A percentile compares a stretch with the other conserved stretches of the same genome.
Evolutionary conservation across 2,888 invertebrate genomes (phyloP).

Genomic region (Tanytarsus gracilentus): DNA sequence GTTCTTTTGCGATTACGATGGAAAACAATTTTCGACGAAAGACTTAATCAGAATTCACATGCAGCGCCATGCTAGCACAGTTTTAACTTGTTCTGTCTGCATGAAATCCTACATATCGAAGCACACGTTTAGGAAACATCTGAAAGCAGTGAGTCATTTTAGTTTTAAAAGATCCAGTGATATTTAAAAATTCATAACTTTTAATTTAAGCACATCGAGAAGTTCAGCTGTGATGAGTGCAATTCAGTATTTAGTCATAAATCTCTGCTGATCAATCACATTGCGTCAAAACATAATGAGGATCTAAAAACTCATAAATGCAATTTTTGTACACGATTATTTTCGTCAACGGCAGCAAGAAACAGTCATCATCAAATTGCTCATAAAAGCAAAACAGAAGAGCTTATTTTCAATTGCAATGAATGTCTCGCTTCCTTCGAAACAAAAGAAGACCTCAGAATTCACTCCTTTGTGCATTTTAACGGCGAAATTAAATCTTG

Average conservation of each 20-base stretch:
- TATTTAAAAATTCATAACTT: not conserved
- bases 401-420: constrained; percentile 9
- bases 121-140: not conserved
- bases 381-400: not conserved
- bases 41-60: constrained; percentile 17
- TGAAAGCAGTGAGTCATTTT: not conserved
- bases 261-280: constrained; percentile 7
- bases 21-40: not conserved
- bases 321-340: constrained; percentile 12
- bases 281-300: not conserved
- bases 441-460: constrained; percentile 18
- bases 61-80: constrained; percentile 1
- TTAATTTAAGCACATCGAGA: constrained; percentile 16
- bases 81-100: constrained; percentile 6
- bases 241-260: not conserved
- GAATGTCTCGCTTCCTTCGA: constrained; percentile 3
- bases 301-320: not conserved
- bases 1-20: constrained; percentile 17
- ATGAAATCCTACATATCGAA: not conserved
- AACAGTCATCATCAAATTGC: constrained; percentile 22
- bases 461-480: constrained; percentile 19
- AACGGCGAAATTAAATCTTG: constrained; percentile 18
- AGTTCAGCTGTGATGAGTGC: not conserved
- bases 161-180: not conserved
- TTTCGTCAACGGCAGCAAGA: not conserved